Conservation (phyloP, 2,888 invertebrate species). For the Chymomyza fuscimana region DNA sequence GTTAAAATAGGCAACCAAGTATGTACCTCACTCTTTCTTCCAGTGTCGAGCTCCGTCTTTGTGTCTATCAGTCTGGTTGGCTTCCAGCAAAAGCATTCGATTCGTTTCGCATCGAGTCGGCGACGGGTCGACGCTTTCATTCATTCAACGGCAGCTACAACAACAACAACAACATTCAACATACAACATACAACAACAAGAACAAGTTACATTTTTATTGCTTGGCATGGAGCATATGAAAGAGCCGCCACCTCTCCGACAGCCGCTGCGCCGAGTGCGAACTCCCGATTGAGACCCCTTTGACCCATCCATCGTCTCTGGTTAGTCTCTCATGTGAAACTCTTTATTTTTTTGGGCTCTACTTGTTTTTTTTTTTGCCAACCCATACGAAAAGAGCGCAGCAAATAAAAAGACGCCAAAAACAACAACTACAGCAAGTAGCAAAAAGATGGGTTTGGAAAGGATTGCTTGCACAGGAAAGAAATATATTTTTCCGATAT, state of each 20-base stretch:
- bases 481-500: slow-evolving; percentile 75
- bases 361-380: slow-evolving; percentile 27
- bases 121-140: slow-evolving; percentile 67
- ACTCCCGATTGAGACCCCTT: slow-evolving; percentile 19
- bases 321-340: slow-evolving; percentile 48
- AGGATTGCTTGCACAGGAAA: slow-evolving; percentile 64
- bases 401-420: not conserved
- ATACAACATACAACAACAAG: slow-evolving; percentile 34
- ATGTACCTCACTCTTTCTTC: not conserved
- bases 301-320: slow-evolving; percentile 17
- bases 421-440: slow-evolving; percentile 17
- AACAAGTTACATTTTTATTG: slow-evolving; percentile 67
- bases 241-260: slow-evolving; percentile 46
- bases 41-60: not conserved
- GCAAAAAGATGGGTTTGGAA: slow-evolving; percentile 43
- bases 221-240: slow-evolving; percentile 69
- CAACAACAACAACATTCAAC: slow-evolving; percentile 18
- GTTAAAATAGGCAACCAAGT: too few species aligned
- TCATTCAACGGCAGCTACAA: slow-evolving; percentile 52
- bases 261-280: slow-evolving; percentile 2
- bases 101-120: slow-evolving; percentile 65
- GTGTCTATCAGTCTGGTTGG: not conserved
- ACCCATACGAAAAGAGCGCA: slow-evolving; percentile 55
- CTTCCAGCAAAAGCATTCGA: slow-evolving; percentile 49
- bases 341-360: slow-evolving; percentile 26